Evolutionary conservation across 2,797 vertebrate genomes (phyloP), one percentile per base, ranked within the genome.

Genomic region (Poecilia velifera): DNA sequence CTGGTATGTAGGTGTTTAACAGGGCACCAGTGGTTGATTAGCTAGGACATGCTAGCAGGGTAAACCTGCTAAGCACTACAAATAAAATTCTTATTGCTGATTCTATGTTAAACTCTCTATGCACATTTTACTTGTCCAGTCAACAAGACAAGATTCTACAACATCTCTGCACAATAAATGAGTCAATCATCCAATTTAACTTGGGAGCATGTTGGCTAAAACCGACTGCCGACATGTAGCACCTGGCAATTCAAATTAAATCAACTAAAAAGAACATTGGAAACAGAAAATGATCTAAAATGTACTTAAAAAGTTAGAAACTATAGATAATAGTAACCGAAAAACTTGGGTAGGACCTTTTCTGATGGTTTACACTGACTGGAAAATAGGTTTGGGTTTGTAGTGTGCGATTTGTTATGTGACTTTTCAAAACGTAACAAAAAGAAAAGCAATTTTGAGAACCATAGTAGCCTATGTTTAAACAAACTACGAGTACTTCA

Each of bases 401-500:
- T 70, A 22, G 31, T 6, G 12, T 10, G 36, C 22, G 22, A n/a
- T 57, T 22, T 66, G 18, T 36, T 64, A 36, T 22, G n/a, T 2
- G 31, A 64, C 14, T 12, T 34, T 64, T 64, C 34, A 34, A 28
- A 57, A 57, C 0, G 4, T 57, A 12, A 28, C 8, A n/a, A 57
- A 46, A 77, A 36, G 31, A 5, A 51, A 70, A 2, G 34, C 22
- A 34, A 76, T 49, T 55, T 75, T 20, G 8, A 68, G 34, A 36
- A 76, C 28, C 22, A 28, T 36, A 64, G 45, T 22, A 76, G 20
- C 51, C n/a, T 39, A 43, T 14, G 28, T 74, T 66, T 34, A 73
- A 72, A 73, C 46, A 62, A 64, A 82, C 36, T 41, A 43, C 55
- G 57, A 82, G 76, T 72, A 64, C 66, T 83, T 82, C 43, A 84